Evolutionary conservation across 2,113 vertebrate genomes (phyloP).

Genomic region (Serilophus lunatus): DNA sequence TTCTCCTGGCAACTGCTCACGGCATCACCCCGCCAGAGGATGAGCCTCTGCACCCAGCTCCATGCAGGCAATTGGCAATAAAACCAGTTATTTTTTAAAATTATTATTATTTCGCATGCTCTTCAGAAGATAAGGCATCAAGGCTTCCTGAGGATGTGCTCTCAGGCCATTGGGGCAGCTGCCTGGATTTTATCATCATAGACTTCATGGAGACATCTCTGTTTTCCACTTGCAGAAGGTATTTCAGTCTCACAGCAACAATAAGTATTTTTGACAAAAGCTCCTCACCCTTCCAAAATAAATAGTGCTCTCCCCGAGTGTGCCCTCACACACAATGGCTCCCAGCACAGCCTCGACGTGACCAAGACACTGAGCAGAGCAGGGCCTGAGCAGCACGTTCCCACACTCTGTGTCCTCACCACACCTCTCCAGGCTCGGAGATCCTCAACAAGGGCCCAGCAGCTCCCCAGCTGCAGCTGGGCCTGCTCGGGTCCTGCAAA

Average conservation of each 20-base stretch:
- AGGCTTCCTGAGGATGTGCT: slow-evolving; percentile 74
- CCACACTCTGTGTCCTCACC: rapidly evolving
- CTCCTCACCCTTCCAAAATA: slow-evolving; percentile 68
- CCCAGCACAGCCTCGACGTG: rapidly evolving
- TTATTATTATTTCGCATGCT: background rate
- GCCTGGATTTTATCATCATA: slow-evolving; percentile 68
- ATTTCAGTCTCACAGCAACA: slow-evolving; percentile 74
- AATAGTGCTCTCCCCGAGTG: slow-evolving; percentile 39
- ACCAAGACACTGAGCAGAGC: background rate
- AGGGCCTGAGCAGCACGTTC: rapidly evolving
- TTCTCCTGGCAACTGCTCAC: background rate
- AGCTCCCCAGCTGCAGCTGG: background rate
- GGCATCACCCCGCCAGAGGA: background rate
- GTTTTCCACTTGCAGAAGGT: slow-evolving; percentile 75
- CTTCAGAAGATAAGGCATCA: slow-evolving; percentile 61
- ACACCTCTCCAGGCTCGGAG: background rate
- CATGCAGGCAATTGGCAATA: background rate
- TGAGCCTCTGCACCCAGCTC: background rate
- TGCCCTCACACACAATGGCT: background rate
- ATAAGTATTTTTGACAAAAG: slow-evolving; percentile 72
- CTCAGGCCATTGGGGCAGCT: slow-evolving; percentile 26
- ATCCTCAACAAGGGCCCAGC: background rate
- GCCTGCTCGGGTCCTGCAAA: rapidly evolving
- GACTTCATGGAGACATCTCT: slow-evolving; percentile 67
- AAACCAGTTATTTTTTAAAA: background rate